Base-by-base conservation (phyloP, 2,797 vertebrate species). In the Aeoliscus strigatus region DNA sequence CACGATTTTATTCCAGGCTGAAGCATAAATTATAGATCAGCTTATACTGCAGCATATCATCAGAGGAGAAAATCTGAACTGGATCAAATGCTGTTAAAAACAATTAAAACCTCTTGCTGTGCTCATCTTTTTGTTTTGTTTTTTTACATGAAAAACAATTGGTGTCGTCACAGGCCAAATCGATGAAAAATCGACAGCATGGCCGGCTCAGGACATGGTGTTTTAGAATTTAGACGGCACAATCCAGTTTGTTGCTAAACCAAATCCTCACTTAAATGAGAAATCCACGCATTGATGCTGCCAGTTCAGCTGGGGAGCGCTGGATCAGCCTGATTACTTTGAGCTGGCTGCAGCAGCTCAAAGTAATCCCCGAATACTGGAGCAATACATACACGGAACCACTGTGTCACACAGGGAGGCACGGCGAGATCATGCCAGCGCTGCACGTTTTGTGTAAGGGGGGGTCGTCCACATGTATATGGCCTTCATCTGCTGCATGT, bases 271-370 rank as follows among this genome's bases (percentile, higher is more conserved):
- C 59, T 73, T 65, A 71, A 72, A 70, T 56, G 59, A 64, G 58
- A 79, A 77, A 81, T 78, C 68, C 73, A 39, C 5, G 27, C 43
- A 33, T 14, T 37, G 51, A 37, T 44, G 44, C 65, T 71, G 75
- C 66, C 76, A 75, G 75, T 73, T 77, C 37, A 62, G 73, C 76
- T 59, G 61, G 17, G 62, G 51, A 67, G 60, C 60, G 72, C 46
- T 60, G 74, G 82, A 81, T 83, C 70, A 82, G 66, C 66, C 55
- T 71, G 83, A 85, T 82, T 80, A 81, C 71, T 77, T 59, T 68
- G 61, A 71, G 69, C 60, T 42, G 76, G 59, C 64, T 54, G 70
- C 53, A 65, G 66, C 54, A 72, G 75, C 79, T 83, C 74, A 59
- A 73, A 79, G 60, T 80, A 85, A 85, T 84, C 79, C 73, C 41